Percentiles rank a stretch among this genome's conserved stretches.
Conservation (phyloP, 2,888 invertebrate species). For the Agrotis ipsilon region DNA sequence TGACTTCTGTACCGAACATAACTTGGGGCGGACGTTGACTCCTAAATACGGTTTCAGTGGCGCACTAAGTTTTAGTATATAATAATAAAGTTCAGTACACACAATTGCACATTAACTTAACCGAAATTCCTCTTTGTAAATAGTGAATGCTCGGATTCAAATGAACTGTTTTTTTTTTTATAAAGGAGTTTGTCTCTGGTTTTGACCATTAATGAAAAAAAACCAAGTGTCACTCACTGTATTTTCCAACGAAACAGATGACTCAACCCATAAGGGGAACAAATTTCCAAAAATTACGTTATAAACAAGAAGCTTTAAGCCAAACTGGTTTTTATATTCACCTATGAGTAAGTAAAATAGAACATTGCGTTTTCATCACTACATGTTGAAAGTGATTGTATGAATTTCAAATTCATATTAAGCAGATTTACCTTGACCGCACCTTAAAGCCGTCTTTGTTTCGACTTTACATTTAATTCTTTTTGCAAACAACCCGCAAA, state of each 20-base stretch:
- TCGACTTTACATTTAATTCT: slow-evolving; percentile 15
- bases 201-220: not conserved
- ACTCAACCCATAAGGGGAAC: too few species aligned
- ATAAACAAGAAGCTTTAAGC: not conserved
- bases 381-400: not conserved
- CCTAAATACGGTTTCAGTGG: slow-evolving; percentile 45
- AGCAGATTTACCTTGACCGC: not conserved
- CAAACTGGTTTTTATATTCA: not conserved
- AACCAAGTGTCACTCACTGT: too few species aligned
- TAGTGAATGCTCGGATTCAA: slow-evolving; percentile 11
- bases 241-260: too few species aligned
- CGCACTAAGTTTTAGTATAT: slow-evolving; percentile 29
- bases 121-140: slow-evolving; percentile 12
- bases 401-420: not conserved
- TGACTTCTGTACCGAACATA: slow-evolving; percentile 37
- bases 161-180: not conserved
- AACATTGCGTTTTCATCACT: not conserved
- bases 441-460: slow-evolving; percentile 22
- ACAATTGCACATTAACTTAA: slow-evolving; percentile 12
- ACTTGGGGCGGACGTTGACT: slow-evolving; percentile 51
- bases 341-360: too few species aligned
- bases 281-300: not conserved
- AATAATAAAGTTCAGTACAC: slow-evolving; percentile 23
- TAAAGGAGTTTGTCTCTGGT: not conserved
- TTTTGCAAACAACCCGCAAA: slow-evolving; percentile 3